Evolutionary conservation across 2,888 invertebrate species (phyloP), one percentile per base, ranked within the genome.

Genomic region (Steinernema carpocapsae): DNA sequence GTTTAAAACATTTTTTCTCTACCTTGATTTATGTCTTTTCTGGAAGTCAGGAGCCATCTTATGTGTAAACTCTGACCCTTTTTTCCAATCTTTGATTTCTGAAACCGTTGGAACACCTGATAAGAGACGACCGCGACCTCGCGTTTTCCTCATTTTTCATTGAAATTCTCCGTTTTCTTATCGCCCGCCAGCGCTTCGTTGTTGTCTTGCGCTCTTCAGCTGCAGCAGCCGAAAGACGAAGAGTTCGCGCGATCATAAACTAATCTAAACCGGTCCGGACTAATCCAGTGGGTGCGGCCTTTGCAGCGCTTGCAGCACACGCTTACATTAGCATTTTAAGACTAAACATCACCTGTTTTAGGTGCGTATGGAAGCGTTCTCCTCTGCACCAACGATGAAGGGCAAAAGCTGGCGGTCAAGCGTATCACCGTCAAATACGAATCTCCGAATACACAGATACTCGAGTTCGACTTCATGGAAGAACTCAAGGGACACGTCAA

Each of bases 311-410:
- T 19, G 14, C 56, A 19, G 48, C 19, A 48, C n/a, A 14, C 4
- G 14, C 48, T 7, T 48, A 17, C 2, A 48, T n/a, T 48, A 48
- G 48, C 17, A 4, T 7, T 19, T n/a, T 14, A 48, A 14, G 3
- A 17, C 48, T 48, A 14, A 19, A 19, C 14, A 7, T 48, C 19
- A n/a, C 43, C 43, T 48, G 3, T 64, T 64, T 64, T 29, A 64
- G 64, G 64, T 1, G 64, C 64, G 32, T 64, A 29, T 29, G 64
- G 64, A 19, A 64, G 64, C 64, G 64, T 64, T 64, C 64, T 64
- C 26, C 64, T 64, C 32, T 26, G 24, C 64, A 29, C 29, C 32
- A 64, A 64, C 64, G 64, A 64, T 64, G 64, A 64, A 17, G 64
- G 64, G 2, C 64, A 29, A 32, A 64, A 64, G 37, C 19, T 64